These are phyloP conservation scores for Teleogryllus oceanicus DNA, from an alignment of 2,888 invertebrate species.

Conservation along the genomic window DNA sequence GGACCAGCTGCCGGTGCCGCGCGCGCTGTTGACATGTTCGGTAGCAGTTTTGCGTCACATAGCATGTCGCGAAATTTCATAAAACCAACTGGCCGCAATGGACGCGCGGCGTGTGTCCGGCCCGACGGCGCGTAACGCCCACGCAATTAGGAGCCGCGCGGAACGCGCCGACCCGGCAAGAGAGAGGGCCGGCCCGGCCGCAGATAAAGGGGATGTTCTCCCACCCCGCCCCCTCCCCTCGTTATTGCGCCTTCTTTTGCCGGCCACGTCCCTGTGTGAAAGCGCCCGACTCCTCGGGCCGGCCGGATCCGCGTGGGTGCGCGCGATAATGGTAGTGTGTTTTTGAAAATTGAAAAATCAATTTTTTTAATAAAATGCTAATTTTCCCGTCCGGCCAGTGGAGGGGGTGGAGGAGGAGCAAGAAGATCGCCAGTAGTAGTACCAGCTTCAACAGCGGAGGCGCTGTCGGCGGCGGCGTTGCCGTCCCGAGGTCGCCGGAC, in stretches of 20 bases:
- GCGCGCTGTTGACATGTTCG: neutral
- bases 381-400: neutral
- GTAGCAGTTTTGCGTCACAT: constrained; percentile 1
- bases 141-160: neutral
- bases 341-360: constrained; percentile 18
- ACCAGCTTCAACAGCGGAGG: no score
- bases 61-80: constrained; percentile 7
- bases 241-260: neutral
- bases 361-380: constrained; percentile 12
- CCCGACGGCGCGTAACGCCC: neutral
- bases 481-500: neutral
- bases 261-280: neutral
- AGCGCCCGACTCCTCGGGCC: neutral
- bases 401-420: no score
- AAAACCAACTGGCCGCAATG: neutral
- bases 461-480: no score
- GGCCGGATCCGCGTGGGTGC: neutral
- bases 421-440: no score
- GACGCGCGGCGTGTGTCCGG: constrained; percentile 9
- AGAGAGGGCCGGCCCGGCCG: neutral
- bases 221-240: neutral
- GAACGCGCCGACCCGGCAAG: neutral
- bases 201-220: neutral
- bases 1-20: neutral
- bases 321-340: neutral